Evolutionary conservation across 1,140 invertebrate species (phyloP).

Genomic region (Agrypnia vestita): DNA sequence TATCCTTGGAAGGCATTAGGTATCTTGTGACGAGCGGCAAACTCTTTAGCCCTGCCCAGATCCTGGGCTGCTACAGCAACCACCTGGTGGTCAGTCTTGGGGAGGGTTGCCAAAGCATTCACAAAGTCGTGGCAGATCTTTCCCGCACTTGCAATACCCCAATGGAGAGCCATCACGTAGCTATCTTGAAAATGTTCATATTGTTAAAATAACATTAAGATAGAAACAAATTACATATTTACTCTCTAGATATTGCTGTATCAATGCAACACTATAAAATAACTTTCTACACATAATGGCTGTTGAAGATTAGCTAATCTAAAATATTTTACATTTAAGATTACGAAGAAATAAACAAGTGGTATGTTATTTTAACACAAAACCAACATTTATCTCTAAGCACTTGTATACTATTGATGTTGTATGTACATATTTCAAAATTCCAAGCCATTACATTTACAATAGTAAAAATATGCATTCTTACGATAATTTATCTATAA

Average conservation of each 20-base stretch:
- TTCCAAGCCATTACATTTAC: background rate
- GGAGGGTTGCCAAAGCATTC: slow-evolving; percentile 74
- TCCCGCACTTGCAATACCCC: slow-evolving; percentile 79
- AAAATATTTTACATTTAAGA: no score
- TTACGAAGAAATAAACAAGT: no score
- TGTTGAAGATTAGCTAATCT: no score
- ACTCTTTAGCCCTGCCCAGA: slow-evolving; percentile 77
- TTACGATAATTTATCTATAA: background rate
- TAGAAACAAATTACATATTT: no score
- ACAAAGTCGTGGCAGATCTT: slow-evolving; percentile 83
- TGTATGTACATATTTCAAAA: no score
- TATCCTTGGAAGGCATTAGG: slow-evolving; percentile 80
- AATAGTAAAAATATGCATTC: background rate
- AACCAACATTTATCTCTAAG: no score
- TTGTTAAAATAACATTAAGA: no score
- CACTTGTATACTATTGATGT: no score
- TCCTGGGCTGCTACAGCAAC: slow-evolving; percentile 80
- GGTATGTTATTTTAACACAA: no score
- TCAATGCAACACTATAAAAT: no score
- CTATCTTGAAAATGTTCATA: background rate
- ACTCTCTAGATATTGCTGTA: no score
- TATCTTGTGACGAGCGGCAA: slow-evolving; percentile 79
- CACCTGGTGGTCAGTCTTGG: slow-evolving; percentile 75
- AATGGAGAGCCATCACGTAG: slow-evolving; percentile 72
- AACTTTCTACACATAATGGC: no score